Percentiles rank a stretch among this genome's conserved stretches.
These are phyloP conservation scores for Malthinus flaveolus DNA, from an alignment of 2,888 invertebrate genomes.

Conservation along the genomic window DNA sequence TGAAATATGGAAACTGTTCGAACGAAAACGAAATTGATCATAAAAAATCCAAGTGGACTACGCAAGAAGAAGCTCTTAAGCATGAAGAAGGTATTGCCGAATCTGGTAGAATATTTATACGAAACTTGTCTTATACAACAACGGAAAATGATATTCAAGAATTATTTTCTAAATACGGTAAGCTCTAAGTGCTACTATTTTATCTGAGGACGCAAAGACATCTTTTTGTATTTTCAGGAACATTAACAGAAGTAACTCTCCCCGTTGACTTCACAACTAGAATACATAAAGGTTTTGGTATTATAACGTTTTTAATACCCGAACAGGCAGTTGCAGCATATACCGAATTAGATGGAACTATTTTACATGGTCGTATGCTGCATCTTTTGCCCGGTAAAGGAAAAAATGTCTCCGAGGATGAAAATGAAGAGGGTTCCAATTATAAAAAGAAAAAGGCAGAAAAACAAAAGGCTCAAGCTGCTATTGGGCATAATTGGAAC, in stretches of 20 bases:
- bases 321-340: conserved; percentile 93
- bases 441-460: conserved; percentile 84
- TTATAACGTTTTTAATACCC: conserved; percentile 90
- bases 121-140: conserved; percentile 86
- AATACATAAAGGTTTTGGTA: conserved; percentile 90
- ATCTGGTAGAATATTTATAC: conserved; percentile 89
- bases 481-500: conserved; percentile 93
- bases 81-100: conserved; percentile 82
- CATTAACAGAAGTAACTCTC: conserved; percentile 82
- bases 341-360: conserved; percentile 84
- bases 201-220: neutral
- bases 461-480: conserved; percentile 73
- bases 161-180: conserved; percentile 84
- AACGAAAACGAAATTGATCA: conserved; percentile 42
- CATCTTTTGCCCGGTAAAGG: conserved; percentile 89
- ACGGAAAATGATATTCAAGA: conserved; percentile 83
- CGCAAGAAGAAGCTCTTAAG: conserved; percentile 65
- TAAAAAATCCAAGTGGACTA: conserved; percentile 61
- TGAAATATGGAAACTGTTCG: conserved; percentile 56
- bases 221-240: conserved; percentile 61
- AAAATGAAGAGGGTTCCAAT: conserved; percentile 62
- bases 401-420: conserved; percentile 56
- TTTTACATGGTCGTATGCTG: conserved; percentile 89
- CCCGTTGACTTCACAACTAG: conserved; percentile 84
- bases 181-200: conserved; percentile 46